These are phyloP conservation scores for Limnephilus marmoratus DNA, from an alignment of 2,888 invertebrate species.

Conservation along the genomic window DNA sequence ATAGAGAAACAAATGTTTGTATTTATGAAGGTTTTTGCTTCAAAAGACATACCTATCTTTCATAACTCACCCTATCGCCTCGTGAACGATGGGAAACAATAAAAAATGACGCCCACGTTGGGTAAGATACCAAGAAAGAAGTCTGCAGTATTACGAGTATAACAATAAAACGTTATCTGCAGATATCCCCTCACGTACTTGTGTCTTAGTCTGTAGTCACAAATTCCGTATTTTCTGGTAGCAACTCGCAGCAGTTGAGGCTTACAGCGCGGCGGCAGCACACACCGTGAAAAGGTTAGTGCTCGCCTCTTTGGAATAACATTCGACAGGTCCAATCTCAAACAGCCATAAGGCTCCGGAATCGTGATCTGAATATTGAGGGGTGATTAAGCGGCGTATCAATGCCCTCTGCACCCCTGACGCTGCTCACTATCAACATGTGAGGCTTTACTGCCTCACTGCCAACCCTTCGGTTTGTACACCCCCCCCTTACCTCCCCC, in stretches of 20 bases:
- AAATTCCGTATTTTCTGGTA: background rate
- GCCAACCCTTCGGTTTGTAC: slow-evolving; percentile 40
- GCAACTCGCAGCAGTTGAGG: background rate
- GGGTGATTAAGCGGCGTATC: slow-evolving; percentile 65
- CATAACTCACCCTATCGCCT: background rate
- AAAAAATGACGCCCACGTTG: background rate
- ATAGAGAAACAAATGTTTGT: no score
- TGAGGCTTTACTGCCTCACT: slow-evolving; percentile 49
- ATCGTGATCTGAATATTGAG: slow-evolving; percentile 66
- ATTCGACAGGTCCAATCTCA: slow-evolving; percentile 59
- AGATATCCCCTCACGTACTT: background rate
- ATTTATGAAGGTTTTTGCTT: no score
- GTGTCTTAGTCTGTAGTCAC: background rate
- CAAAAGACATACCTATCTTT: background rate
- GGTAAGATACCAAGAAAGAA: slow-evolving; percentile 8
- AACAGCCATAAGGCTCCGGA: slow-evolving; percentile 65
- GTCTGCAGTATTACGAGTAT: background rate
- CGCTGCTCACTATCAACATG: slow-evolving; percentile 64
- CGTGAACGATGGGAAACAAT: background rate
- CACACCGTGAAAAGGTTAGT: slow-evolving; percentile 33
- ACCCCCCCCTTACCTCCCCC: background rate
- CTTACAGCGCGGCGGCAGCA: background rate
- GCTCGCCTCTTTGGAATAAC: slow-evolving; percentile 47
- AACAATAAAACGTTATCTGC: slow-evolving; percentile 2
- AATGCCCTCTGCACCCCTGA: slow-evolving; percentile 62